Base-by-base conservation (phyloP, 2,113 vertebrate species). In the Semnopithecus entellus region DNA sequence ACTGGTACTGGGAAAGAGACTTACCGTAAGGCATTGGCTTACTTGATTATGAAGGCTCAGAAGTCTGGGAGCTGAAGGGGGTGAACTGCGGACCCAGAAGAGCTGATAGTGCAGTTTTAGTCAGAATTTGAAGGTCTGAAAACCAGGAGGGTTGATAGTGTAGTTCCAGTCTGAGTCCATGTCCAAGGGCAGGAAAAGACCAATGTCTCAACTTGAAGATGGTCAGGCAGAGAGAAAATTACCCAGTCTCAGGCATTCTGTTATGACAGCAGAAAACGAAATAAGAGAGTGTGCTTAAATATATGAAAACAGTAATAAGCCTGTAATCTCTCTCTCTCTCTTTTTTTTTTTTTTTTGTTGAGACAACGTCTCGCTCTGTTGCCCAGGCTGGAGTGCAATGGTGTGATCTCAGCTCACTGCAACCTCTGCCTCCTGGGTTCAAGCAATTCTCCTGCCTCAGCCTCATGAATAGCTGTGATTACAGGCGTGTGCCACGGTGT, bases 291-390 rank as follows among this genome's bases (percentile, higher is more conserved):
- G 30, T 78, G 43, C 14, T 82, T 91, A 91, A 94, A 68, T 82
- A 87, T 32, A n/a, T 43, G 43, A 55, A 57, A 72, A 48, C 4
- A 1, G 18, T 55, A 86, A 38, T 64, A 13, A 83, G 4, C 5
- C 50, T 91, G 12, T 30, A 68, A 40, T 68, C 57, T 91, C 11
- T 55, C 50, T 1, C 50, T 52, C 14, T 52, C 50, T 91, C 8
- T 55, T 52, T 16, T 16, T 55, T 55, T 55, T 55, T 55, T 50
- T 50, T 50, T 50, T 18, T 55, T 20, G 17, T 55, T 7, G 52
- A 55, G 6, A 55, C 2, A 17, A 55, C 0, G 1, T 55, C 52
- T 55, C 0, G 52, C 17, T 55, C 6, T 55, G 52, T 55, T 0
- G 52, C 52, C 52, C 52, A 55, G 52, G 52, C 52, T 55, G 17